Conservation (phyloP, 2,797 vertebrate species). For the Lacerta bilineata region DNA sequence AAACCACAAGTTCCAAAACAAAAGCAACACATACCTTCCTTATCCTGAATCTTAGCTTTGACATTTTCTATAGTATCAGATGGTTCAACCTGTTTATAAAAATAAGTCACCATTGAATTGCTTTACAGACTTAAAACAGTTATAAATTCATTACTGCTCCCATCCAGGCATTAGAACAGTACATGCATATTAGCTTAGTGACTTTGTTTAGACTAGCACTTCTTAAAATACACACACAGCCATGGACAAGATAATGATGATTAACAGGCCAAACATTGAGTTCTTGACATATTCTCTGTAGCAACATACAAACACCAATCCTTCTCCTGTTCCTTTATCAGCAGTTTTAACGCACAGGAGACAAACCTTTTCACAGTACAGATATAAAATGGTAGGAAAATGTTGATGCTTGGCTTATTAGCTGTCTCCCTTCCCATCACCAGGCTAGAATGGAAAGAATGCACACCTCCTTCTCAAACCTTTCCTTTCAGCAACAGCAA, state of each 20-base stretch:
- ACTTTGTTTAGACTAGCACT: background rate
- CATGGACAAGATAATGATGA: background rate
- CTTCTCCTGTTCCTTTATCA: background rate
- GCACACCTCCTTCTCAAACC: background rate
- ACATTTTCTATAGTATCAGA: constrained; percentile 99
- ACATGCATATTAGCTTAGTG: background rate
- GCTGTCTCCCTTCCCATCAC: background rate
- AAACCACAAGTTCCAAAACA: background rate
- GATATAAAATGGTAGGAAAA: background rate
- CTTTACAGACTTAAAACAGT: background rate
- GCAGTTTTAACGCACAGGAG: background rate
- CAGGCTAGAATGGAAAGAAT: background rate
- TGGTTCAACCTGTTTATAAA: constrained; percentile 88
- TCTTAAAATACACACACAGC: background rate
- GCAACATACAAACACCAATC: background rate
- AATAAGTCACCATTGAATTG: background rate
- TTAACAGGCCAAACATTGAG: background rate
- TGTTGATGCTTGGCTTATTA: background rate
- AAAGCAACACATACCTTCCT: constrained; percentile 86
- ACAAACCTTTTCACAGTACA: background rate
- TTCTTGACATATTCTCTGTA: background rate
- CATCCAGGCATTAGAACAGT: background rate
- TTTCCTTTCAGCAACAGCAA: background rate
- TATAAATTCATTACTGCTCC: background rate
- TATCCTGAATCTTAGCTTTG: constrained; percentile 97